These are phyloP conservation scores for Limenitis camilla DNA, from an alignment of 2,888 invertebrate genomes.

Conservation along the genomic window DNA sequence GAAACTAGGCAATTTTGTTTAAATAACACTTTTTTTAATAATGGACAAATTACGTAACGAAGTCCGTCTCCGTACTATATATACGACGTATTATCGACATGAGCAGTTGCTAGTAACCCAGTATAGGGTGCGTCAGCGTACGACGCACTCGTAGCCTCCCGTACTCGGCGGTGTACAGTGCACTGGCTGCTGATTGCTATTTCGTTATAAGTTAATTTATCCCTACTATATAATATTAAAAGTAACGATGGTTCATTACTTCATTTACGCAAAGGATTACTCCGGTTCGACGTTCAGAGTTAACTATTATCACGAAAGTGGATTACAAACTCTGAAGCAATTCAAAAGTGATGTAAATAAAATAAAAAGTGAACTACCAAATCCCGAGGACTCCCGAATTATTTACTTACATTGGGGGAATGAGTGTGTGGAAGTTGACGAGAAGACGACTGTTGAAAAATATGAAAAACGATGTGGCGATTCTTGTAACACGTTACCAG, in stretches of 20 bases:
- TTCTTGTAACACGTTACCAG: constrained; percentile 19
- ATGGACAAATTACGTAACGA: no score
- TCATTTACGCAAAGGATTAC: constrained; percentile 2
- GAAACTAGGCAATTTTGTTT: no score
- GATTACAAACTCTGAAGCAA: not conserved
- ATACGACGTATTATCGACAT: no score
- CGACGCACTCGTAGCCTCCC: no score
- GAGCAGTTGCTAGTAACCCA: no score
- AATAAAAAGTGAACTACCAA: not conserved
- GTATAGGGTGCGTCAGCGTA: no score
- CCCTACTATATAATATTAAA: no score
- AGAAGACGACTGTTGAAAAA: constrained; percentile 17
- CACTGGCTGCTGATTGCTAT: no score
- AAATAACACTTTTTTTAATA: no score
- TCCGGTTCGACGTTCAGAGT: not conserved
- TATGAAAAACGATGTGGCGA: constrained; percentile 5
- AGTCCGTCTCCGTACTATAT: no score
- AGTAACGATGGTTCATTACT: not conserved
- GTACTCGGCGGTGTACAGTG: no score
- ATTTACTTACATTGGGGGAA: constrained; percentile 35
- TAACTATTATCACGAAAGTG: not conserved
- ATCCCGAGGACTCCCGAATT: constrained; percentile 21
- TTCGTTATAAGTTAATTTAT: no score
- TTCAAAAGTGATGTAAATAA: not conserved
- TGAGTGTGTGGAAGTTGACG: constrained; percentile 28